Percentiles rank a stretch among this genome's conserved stretches.
Evolutionary conservation across 2,113 vertebrate species (phyloP).

Genomic region (Polyodon spathula): DNA sequence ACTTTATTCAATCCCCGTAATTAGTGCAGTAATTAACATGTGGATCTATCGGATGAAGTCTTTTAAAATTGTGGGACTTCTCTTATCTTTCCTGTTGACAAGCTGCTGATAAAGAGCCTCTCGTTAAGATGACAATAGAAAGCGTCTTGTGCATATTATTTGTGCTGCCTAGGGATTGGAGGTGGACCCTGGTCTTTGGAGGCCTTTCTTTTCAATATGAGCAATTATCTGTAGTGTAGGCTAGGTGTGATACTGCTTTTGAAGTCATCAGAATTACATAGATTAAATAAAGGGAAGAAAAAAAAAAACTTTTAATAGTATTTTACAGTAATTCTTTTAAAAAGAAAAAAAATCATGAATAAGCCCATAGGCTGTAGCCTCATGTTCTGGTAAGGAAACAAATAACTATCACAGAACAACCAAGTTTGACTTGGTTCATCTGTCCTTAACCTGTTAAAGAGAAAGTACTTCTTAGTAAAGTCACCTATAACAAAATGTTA

Average conservation of each 20-base stretch:
- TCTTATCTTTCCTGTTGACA: conserved; percentile 56
- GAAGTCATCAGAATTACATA: conserved; percentile 48
- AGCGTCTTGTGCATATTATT: conserved; percentile 27
- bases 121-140: conserved; percentile 47
- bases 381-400: no score
- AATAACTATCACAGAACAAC: no score
- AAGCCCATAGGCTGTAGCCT: no score
- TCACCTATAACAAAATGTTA: no score
- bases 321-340: no score
- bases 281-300: no score
- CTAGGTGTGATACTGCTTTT: conserved; percentile 62
- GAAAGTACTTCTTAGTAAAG: no score
- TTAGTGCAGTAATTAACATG: conserved; percentile 67
- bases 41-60: conserved; percentile 52
- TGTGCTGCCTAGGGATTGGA: conserved; percentile 49
- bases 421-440: no score
- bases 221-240: conserved; percentile 62
- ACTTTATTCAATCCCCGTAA: conserved; percentile 66
- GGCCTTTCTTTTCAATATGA: conserved; percentile 46
- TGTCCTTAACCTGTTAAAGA: no score
- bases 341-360: no score
- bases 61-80: conserved; percentile 51
- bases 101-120: conserved; percentile 53
- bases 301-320: no score
- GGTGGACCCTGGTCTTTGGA: conserved; percentile 36